These are phyloP conservation scores for Trochalopteron elliotii DNA, from an alignment of 2,113 vertebrate species.

Conservation along the genomic window DNA sequence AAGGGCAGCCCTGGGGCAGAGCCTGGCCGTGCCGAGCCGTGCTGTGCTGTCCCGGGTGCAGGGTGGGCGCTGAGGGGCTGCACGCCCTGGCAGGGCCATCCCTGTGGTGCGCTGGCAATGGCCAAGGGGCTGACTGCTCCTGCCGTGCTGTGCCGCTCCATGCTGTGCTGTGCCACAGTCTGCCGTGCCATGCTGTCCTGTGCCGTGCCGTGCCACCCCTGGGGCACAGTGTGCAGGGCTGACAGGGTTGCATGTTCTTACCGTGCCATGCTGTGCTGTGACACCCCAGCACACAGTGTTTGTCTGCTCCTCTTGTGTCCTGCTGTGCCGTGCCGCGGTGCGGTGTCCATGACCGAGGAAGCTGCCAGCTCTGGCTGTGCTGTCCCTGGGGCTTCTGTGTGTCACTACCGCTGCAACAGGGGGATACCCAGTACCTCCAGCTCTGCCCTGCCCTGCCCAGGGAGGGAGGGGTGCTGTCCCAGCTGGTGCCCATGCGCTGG, in stretches of 20 bases:
- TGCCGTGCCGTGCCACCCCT: accelerated
- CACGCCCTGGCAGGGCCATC: accelerated
- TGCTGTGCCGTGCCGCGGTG: accelerated
- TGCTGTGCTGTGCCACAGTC: accelerated
- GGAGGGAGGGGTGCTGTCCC: neutral
- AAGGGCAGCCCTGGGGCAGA: neutral
- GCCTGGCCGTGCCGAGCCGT: accelerated
- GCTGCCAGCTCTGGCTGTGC: neutral
- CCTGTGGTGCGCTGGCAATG: neutral
- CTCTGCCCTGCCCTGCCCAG: neutral
- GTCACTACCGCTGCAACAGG: accelerated
- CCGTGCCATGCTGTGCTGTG: accelerated
- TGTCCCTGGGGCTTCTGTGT: accelerated
- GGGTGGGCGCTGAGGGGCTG: accelerated
- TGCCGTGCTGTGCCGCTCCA: accelerated
- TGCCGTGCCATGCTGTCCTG: accelerated
- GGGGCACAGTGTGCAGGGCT: neutral
- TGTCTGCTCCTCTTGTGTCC: neutral
- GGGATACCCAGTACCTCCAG: neutral
- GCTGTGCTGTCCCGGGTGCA: accelerated
- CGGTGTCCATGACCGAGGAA: accelerated
- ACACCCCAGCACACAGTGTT: neutral
- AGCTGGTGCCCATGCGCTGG: accelerated
- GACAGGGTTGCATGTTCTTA: neutral
- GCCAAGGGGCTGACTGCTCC: neutral